Evolutionary conservation across 2,888 invertebrate genomes (phyloP), one percentile per base, ranked within the genome.

Genomic region (Pristionchus japonicus): DNA sequence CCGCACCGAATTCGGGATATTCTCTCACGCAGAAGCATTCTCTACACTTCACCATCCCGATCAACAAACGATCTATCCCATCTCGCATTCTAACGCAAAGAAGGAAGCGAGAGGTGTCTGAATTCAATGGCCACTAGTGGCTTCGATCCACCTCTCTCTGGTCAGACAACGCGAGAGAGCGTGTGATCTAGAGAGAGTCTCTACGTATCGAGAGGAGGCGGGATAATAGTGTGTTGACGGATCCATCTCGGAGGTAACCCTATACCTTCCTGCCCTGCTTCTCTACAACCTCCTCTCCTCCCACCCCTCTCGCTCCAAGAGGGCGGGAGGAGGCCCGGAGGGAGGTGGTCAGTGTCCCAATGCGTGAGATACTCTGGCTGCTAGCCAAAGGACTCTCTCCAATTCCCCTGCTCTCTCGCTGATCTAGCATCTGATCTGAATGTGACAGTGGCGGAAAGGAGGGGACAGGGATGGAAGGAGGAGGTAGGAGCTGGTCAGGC

Each of bases 261-360:
- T 37, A 70, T 67, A 40, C 37, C 70, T 37, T 20, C 37, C 70
- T 52, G 17, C 61, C 61, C 61, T 27, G 27, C 27, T 23, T 64
- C 61, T 27, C n/a, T 23, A 4, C 23, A 6, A 6, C 57, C 57
- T 57, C 20, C 57, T n/a, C 61, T 3, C 27, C 11, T 27, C 61
- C 27, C 61, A 3, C 67, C 9, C 70, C 70, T 64, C 64, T 13
- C 64, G 4, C 31, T 31, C 34, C 67, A 13, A 15, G 34, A 34
- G 67, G 67, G 34, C 34, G 67, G 37, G 70, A 70, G 70, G 70
- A 37, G 70, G 3, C 20, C 20, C 20, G 52, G 7, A 9, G 57
- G 23, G 40, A 70, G 70, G 70, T 70, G 70, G 70, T 37, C 70
- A 70, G 70, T 70, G 57, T n/a, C 57, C 57, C 57, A 70, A 70